These are phyloP conservation scores for Talpa occidentalis DNA, from an alignment of 2,113 vertebrate genomes.

Conservation along the genomic window DNA sequence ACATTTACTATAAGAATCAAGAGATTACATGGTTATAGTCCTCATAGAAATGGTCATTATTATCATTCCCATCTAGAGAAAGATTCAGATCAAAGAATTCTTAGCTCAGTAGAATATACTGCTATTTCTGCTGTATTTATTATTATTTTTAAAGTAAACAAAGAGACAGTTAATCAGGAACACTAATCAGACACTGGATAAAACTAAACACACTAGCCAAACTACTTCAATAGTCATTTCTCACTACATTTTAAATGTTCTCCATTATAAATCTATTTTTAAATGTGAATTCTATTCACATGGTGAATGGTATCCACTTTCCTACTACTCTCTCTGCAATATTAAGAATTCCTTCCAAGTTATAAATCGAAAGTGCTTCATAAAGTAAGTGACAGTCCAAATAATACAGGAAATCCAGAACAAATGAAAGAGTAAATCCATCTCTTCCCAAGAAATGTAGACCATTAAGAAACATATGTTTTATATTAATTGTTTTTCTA, in stretches of 20 bases:
- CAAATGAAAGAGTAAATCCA: constrained; percentile 63
- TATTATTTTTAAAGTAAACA: neutral
- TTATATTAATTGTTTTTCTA: constrained; percentile 75
- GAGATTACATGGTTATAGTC: neutral
- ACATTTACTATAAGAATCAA: neutral
- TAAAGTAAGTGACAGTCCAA: constrained; percentile 70
- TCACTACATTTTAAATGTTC: constrained; percentile 56
- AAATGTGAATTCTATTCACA: constrained; percentile 47
- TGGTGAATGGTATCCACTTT: constrained; percentile 44
- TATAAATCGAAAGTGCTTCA: constrained; percentile 66
- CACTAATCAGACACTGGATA: neutral
- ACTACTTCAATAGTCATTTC: constrained; percentile 28
- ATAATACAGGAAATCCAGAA: constrained; percentile 77
- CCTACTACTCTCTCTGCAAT: constrained; percentile 65
- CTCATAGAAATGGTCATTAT: neutral
- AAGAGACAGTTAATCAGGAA: neutral
- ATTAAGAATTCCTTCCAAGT: constrained; percentile 77
- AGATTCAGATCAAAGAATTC: neutral
- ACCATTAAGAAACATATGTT: constrained; percentile 69
- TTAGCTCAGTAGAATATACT: neutral
- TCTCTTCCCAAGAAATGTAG: constrained; percentile 65
- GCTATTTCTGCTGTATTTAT: neutral
- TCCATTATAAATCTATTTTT: constrained; percentile 61
- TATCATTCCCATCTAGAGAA: neutral
- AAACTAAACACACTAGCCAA: neutral